phyloP scores from a whole-genome alignment of 2,888 invertebrate genomes.

The Saturnia japonica region DNA sequence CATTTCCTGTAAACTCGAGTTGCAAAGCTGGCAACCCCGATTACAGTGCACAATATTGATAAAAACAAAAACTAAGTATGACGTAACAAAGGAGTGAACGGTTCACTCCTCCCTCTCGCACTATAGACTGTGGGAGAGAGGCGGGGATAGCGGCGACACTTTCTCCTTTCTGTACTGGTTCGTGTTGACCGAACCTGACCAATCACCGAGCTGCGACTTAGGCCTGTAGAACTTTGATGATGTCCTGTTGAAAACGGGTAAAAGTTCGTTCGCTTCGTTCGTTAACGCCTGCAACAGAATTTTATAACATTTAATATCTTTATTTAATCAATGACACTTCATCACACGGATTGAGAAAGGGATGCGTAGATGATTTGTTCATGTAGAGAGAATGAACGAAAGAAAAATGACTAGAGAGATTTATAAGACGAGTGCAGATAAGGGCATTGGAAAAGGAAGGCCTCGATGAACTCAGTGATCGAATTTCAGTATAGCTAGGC shows the following conservation, averaged over 20 bases:
- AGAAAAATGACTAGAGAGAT: too few species aligned
- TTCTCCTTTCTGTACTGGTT: slow-evolving; percentile 52
- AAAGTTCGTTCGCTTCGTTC: slow-evolving; percentile 97
- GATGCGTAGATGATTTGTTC: too few species aligned
- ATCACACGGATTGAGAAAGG: too few species aligned
- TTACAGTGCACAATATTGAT: not conserved
- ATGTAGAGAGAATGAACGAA: too few species aligned
- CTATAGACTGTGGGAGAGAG: slow-evolving; percentile 52
- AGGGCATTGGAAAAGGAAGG: too few species aligned
- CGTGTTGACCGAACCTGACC: slow-evolving; percentile 84
- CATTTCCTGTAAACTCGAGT: not conserved
- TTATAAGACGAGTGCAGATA: too few species aligned
- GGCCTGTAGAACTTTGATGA: slow-evolving; percentile 94
- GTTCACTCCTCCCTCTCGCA: slow-evolving; percentile 33
- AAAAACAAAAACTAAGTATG: not conserved
- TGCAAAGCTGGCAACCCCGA: not conserved
- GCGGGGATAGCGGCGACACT: slow-evolving; percentile 53
- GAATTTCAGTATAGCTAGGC: not conserved
- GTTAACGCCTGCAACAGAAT: slow-evolving; percentile 88
- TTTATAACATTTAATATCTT: not conserved
- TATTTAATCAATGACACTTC: too few species aligned
- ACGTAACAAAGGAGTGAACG: slow-evolving; percentile 14
- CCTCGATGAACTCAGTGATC: not conserved
- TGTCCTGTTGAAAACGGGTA: slow-evolving; percentile 98
- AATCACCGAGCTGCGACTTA: slow-evolving; percentile 92